Base-by-base conservation (phyloP, 2,888 invertebrate species). In the Yponomeuta cagnagella region DNA sequence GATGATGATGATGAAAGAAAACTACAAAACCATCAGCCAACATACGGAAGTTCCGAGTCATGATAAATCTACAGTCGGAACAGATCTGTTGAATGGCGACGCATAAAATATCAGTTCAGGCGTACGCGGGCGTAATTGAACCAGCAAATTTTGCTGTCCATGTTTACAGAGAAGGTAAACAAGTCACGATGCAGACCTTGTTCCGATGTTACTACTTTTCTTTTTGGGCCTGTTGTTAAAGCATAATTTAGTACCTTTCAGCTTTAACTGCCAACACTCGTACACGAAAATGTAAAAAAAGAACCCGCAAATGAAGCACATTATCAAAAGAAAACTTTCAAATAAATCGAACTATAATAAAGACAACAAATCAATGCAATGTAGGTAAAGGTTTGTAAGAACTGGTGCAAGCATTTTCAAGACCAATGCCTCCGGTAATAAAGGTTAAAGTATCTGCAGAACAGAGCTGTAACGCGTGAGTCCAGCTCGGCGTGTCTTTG, bases 401-500 rank as follows among this genome's bases (percentile, higher is more conserved):
- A 15, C 15, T 23, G 1, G n/a, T 23, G 30, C 30, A 64, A 64
- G 23, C 31, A 31, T 31, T 10, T 23, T 23, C 64, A 2, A 64
- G 10, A 2, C 31, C 10, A 64, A 64, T 30, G 30, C 10, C 64
- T 64, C 9, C 4, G 31, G 31, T n/a, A 64, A 64, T 64, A 64
- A 64, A 23, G n/a, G 64, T 23, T 23, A 64, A 64, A 8, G 64
- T 23, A 8, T 6, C 31, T 58, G 73, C 78, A 76, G 75, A 77
- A 74, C 52, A 58, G 52, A 15, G 15, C 12, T 58, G 52, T 58
- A 58, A 58, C 52, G 12, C 52, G 52, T 58, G 52, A 15, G 52
- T 58, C 52, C 52, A 76, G 75, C 79, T 75, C 76, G 85, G 81
- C 88, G 84, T 83, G 83, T 68, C 65, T 80, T 87, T 82, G 81